Percentiles rank a stretch among this genome's conserved stretches.
These are phyloP conservation scores for Drosophila mauritiana DNA, from an alignment of 1,140 invertebrate species.

Conservation along the genomic window DNA sequence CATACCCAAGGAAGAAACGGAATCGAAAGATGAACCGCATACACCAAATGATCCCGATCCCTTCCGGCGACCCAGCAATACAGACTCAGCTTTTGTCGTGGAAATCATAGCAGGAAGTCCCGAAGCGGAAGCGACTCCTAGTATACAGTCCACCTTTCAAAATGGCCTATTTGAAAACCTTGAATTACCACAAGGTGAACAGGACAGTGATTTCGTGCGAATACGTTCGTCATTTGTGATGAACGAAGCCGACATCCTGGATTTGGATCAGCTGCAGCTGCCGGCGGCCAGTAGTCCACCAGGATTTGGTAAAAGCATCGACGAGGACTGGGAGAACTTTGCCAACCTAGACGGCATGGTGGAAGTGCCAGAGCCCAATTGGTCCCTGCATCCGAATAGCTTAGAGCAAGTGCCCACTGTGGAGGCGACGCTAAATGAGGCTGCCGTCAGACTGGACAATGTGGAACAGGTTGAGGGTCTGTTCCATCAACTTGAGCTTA, in stretches of 20 bases:
- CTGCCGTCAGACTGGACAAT: constrained; percentile 26
- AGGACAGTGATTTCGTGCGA: constrained; percentile 58
- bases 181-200: constrained; percentile 39
- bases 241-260: constrained; percentile 76
- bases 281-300: constrained; percentile 55
- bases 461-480: constrained; percentile 39
- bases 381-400: constrained; percentile 43
- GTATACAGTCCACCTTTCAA: neutral
- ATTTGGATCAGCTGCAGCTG: constrained; percentile 39
- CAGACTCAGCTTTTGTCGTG: constrained; percentile 62
- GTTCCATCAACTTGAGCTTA: constrained; percentile 50
- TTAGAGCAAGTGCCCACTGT: constrained; percentile 40
- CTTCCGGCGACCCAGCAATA: neutral
- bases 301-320: constrained; percentile 77
- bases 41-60: too few relatives aligned
- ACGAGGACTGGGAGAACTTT: constrained; percentile 82
- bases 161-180: constrained; percentile 44
- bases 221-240: constrained; percentile 67
- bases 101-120: constrained; percentile 67
- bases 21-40: neutral
- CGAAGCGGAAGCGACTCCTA: constrained; percentile 26
- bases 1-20: constrained; percentile 10
- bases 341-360: constrained; percentile 57
- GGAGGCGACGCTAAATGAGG: constrained; percentile 27
- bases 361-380: constrained; percentile 39